Base-by-base conservation (phyloP, 1,140 invertebrate genomes). In the Drosophila tani region DNA sequence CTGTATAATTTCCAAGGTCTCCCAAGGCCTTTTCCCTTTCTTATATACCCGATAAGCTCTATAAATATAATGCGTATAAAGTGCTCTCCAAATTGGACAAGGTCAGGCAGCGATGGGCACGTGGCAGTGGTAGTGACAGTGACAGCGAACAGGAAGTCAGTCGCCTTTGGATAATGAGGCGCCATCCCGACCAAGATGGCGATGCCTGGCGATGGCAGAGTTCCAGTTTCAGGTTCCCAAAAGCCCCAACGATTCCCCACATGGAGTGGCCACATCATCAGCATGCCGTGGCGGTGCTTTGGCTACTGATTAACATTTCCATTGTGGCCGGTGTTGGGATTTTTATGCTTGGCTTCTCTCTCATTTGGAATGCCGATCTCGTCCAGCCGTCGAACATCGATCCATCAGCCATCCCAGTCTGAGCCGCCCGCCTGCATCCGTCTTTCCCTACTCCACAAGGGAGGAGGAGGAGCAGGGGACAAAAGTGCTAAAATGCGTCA, bases 401-500 rank as follows among this genome's bases (percentile, higher is more conserved):
- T 56, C 50, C 51, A 40, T 82, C 78, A 76, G 66, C 49, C 32
- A 35, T 35, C 43, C 5, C 17, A 7, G 27, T 9, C 29, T 14
- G 11, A 35, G 70, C 83, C 73, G 67, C 65, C 83, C 73, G 67
- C 65, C 84, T 87, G 83, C 84, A 88, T 87, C 81, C 83, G 84
- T 88, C 84, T 84, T 64, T 60, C 53, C 5, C 15, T 6, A 40
- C 17, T 15, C 5, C 32, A 5, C 19, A 9, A 45, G 29, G 21
- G 27, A 7, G 47, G 38, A 7, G 41, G 27, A 27, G 29, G 27
- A 29, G 27, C 0, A 7, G n/a, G n/a, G 38, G 19, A 24, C 7
- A 38, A 83, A 81, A 88, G 73, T 85, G 71, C 71, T 68, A 77
- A 87, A 81, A 81, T 81, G 71, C 78, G 78, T 81, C 78, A 81